Conservation (phyloP, 2,113 vertebrate species). For the Phrynocephalus versicolor region DNA sequence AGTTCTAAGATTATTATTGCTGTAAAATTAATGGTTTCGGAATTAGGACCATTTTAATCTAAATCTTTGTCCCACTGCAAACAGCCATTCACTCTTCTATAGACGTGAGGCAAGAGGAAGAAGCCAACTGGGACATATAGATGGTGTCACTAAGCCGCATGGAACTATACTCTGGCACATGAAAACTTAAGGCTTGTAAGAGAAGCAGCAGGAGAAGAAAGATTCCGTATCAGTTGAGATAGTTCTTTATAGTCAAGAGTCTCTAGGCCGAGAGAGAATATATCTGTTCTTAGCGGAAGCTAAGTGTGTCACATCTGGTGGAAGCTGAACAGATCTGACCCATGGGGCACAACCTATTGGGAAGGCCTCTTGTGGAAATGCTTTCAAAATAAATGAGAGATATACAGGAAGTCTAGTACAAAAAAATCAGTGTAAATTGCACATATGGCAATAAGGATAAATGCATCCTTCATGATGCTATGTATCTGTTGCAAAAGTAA, state of each 20-base stretch:
- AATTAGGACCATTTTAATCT: neutral
- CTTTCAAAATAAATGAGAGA: neutral
- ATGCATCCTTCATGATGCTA: neutral
- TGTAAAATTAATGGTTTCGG: neutral
- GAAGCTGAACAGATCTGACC: neutral
- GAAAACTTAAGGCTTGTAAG: no score
- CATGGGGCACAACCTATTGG: neutral
- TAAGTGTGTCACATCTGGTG: no score
- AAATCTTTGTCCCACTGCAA: neutral
- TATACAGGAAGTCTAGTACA: neutral
- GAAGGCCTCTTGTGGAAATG: neutral
- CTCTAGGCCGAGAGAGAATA: no score
- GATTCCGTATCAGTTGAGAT: no score
- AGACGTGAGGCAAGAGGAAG: neutral
- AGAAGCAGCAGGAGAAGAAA: no score
- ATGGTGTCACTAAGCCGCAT: neutral
- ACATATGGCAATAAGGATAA: neutral
- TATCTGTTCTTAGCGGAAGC: no score
- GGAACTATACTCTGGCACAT: no score
- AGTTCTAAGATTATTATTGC: no score
- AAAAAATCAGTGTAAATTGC: no score
- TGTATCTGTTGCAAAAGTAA: slow-evolving; percentile 2
- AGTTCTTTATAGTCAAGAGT: no score
- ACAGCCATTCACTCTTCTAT: neutral
- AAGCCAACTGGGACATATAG: neutral